Conservation (phyloP, 2,797 vertebrate genomes). For the Pterois miles region DNA sequence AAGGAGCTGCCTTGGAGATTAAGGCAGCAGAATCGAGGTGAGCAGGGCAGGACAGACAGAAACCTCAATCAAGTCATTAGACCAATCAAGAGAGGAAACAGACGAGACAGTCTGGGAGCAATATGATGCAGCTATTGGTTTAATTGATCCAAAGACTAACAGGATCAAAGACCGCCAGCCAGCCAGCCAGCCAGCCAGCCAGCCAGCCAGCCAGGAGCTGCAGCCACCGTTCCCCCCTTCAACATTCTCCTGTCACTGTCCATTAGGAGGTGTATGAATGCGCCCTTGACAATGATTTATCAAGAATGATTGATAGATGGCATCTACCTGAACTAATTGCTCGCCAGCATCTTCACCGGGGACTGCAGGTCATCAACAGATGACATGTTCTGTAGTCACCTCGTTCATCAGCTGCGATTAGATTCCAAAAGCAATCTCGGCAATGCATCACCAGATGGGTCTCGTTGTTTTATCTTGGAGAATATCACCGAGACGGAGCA, state of each 20-base stretch:
- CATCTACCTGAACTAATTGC: constrained; percentile 77
- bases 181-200: neutral
- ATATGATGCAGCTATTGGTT: constrained; percentile 69
- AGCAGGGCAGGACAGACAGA: constrained; percentile 23
- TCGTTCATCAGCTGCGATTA: constrained; percentile 78
- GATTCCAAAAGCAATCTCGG: constrained; percentile 73
- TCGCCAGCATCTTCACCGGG: constrained; percentile 55
- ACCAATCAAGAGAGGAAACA: constrained; percentile 76
- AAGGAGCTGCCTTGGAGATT: constrained; percentile 57
- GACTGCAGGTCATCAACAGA: constrained; percentile 70
- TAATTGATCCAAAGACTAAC: constrained; percentile 77
- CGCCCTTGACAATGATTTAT: constrained; percentile 74
- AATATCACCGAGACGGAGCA: constrained; percentile 62
- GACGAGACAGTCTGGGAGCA: constrained; percentile 73
- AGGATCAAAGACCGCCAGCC: constrained; percentile 58
- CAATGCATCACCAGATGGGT: constrained; percentile 73
- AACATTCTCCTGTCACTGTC: constrained; percentile 55
- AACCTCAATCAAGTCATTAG: constrained; percentile 71
- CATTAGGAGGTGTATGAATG: constrained; percentile 64
- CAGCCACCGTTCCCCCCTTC: constrained; percentile 16
- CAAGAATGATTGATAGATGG: constrained; percentile 70
- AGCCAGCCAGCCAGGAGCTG: constrained; percentile 38
- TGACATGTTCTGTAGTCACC: constrained; percentile 71
- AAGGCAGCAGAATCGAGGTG: constrained; percentile 28
- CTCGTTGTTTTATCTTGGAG: constrained; percentile 65